Evolutionary conservation across 2,888 invertebrate genomes (phyloP), one percentile per base, ranked within the genome.

Genomic region (Mythimna vitellina): DNA sequence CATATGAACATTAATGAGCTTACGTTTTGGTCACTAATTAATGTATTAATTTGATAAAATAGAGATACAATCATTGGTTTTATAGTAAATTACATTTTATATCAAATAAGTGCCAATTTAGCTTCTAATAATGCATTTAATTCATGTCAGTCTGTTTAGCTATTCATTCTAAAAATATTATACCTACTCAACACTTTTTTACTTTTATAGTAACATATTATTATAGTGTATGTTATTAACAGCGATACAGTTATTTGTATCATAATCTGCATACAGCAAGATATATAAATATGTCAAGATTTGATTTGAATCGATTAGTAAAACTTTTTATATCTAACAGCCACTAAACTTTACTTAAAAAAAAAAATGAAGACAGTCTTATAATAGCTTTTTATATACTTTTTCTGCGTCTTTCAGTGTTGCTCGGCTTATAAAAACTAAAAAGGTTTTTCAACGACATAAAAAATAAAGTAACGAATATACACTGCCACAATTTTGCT

Each of bases 401-500:
- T 25, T 14, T 22, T n/a, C 5, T 29, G 2, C 5, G 12, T 22
- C 20, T 22, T 62, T 6, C 25, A 63, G 61, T 83, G 75, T 75
- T 82, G 70, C 67, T 71, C 10, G 9, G 25, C n/a, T 32, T 20
- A 61, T 58, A 46, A 67, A 70, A 56, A 57, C 17, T 65, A 65
- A 25, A 65, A 70, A 58, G 61, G 10, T 53, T 74, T 69, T 70
- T 49, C 65, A 70, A 68, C 54, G 65, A 76, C 68, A 82, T 76
- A 67, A 78, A 71, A 70, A 75, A 65, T 67, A 65, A 73, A 71
- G 60, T 82, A 70, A 83, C 62, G 64, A 87, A 83, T 71, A 67
- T 73, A 85, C 89, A 92, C 91, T 93, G 93, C 93, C 92, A 89
- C 87, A 71, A 64, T 22, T 51, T 83, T 87, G 90, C 89, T 91